A percentile compares a stretch with the other conserved stretches of the same genome.
Evolutionary conservation across 2,888 invertebrate species (phyloP).

Genomic region (Limenitis camilla): DNA sequence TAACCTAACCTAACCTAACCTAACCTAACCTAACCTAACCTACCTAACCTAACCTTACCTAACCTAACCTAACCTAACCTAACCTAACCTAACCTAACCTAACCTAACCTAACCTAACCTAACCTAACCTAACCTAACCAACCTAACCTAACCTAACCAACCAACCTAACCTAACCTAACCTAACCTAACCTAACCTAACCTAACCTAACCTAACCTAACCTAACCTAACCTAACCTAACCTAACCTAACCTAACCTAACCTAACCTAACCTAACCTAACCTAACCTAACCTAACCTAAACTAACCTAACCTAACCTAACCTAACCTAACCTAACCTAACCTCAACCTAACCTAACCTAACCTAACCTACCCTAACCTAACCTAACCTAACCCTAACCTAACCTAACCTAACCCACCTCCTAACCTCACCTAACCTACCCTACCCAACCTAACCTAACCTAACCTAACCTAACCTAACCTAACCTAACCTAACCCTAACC

Average conservation of each 20-base stretch:
- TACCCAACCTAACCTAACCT: constrained; percentile 25
- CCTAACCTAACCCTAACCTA: no score
- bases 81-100: constrained; percentile 18
- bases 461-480: constrained; percentile 24
- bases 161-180: constrained; percentile 20
- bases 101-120: constrained; percentile 19
- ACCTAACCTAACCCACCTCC: constrained; percentile 22
- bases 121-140: constrained; percentile 17
- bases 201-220: constrained; percentile 25
- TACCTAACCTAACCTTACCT: no score
- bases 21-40: constrained; percentile 16
- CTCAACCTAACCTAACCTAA: constrained; percentile 11
- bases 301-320: constrained; percentile 22
- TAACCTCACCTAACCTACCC: constrained; percentile 23
- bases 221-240: constrained; percentile 23
- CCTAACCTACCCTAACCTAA: no score
- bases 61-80: constrained; percentile 15
- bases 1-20: constrained; percentile 12
- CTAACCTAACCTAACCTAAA: no score
- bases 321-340: constrained; percentile 23
- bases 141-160: no score
- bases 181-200: constrained; percentile 19
- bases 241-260: constrained; percentile 26
- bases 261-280: constrained; percentile 24
- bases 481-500: constrained; percentile 22